Percentiles rank a stretch among this genome's conserved stretches.
phyloP scores from a whole-genome alignment of 2,113 vertebrate genomes.

The Semnornis frantzii region DNA sequence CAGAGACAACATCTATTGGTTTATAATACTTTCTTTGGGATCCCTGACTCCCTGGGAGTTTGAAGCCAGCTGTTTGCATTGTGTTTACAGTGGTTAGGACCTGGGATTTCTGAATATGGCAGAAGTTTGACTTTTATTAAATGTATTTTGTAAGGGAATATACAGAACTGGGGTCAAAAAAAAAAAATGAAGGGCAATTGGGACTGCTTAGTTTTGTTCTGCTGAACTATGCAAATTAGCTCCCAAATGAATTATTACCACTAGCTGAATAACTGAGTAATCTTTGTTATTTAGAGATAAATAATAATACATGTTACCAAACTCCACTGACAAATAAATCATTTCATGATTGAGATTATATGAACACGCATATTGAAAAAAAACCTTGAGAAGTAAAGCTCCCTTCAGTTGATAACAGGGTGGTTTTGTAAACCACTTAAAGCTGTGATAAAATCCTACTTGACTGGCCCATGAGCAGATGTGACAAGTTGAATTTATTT shows the following conservation, averaged over 20 bases:
- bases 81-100: not conserved
- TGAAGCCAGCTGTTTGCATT: conserved; percentile 16
- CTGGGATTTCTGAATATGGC: conserved; percentile 35
- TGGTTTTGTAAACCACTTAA: conserved; percentile 92
- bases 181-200: conserved; percentile 34
- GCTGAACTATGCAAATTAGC: conserved; percentile 38
- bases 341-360: conserved; percentile 74
- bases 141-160: conserved; percentile 54
- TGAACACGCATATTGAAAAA: conserved; percentile 45
- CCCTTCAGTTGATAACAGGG: conserved; percentile 83
- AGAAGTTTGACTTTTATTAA: conserved; percentile 65
- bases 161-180: conserved; percentile 36
- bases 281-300: conserved; percentile 71
- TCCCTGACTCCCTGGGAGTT: not conserved
- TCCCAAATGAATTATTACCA: conserved; percentile 44
- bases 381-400: conserved; percentile 64
- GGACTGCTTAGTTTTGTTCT: conserved; percentile 12
- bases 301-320: conserved; percentile 63
- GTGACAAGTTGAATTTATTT: conserved; percentile 96
- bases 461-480: conserved; percentile 87
- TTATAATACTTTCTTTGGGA: conserved; percentile 43
- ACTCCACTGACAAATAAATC: conserved; percentile 72
- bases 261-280: conserved; percentile 60
- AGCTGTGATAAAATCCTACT: conserved; percentile 91
- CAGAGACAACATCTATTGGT: not conserved